These are phyloP conservation scores for rabbit (Oryctolagus cuniculus) DNA, from an alignment of 2,113 vertebrate species.

Conservation along the genomic window mOryCun1.1 NC_091435.1:23694001-23694500, in stretches of 20 bases:
- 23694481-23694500: no score
- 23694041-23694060: background rate
- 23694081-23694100: background rate
- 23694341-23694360: no score
- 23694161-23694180: background rate
- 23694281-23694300: background rate
- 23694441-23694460: no score
- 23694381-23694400: no score
- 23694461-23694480: no score
- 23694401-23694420: no score
- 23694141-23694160: background rate
- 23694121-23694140: no score
- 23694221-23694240: background rate
- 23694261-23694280: no score
- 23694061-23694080: background rate
- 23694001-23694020: conserved; percentile 37
- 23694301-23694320: no score
- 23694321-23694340: no score
- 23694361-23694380: no score
- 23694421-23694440: no score
- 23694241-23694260: background rate
- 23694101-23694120: background rate
- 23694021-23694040: background rate
- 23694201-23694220: background rate
- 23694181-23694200: background rate